These are phyloP conservation scores for Forficula auricularia DNA, from an alignment of 1,140 invertebrate species.

Conservation along the genomic window DNA sequence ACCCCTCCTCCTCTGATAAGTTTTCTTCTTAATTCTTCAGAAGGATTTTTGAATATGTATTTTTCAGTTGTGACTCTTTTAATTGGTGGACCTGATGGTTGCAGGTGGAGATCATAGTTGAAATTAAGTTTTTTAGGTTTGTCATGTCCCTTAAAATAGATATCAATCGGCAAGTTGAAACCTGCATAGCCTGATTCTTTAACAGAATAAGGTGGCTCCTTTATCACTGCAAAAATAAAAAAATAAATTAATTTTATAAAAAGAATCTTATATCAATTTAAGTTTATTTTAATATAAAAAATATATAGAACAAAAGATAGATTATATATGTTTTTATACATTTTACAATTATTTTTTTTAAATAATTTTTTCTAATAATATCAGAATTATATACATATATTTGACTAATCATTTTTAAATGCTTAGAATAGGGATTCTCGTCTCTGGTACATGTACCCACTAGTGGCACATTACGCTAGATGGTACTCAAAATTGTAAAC, in stretches of 20 bases:
- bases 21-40: conserved; percentile 74
- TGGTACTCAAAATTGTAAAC: too few species aligned
- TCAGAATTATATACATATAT: too few species aligned
- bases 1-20: conserved; percentile 74
- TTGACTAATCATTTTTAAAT: too few species aligned
- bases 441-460: too few species aligned
- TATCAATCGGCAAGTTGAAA: conserved; percentile 75
- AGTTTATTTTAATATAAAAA: too few species aligned
- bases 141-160: conserved; percentile 79
- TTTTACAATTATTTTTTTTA: background rate
- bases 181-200: conserved; percentile 89
- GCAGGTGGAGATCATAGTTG: conserved; percentile 70
- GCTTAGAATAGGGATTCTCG: too few species aligned
- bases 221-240: conserved; percentile 44
- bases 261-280: too few species aligned
- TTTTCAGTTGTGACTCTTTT: conserved; percentile 47
- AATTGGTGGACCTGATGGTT: conserved; percentile 48
- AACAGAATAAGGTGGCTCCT: conserved; percentile 79
- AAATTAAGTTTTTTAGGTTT: conserved; percentile 76
- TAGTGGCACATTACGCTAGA: too few species aligned
- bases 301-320: too few species aligned
- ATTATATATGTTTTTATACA: too few species aligned
- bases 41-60: conserved; percentile 64
- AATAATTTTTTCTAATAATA: conserved; percentile 4
- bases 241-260: too few species aligned